Conservation (phyloP, 2,797 vertebrate species). For the Carapus acus region DNA sequence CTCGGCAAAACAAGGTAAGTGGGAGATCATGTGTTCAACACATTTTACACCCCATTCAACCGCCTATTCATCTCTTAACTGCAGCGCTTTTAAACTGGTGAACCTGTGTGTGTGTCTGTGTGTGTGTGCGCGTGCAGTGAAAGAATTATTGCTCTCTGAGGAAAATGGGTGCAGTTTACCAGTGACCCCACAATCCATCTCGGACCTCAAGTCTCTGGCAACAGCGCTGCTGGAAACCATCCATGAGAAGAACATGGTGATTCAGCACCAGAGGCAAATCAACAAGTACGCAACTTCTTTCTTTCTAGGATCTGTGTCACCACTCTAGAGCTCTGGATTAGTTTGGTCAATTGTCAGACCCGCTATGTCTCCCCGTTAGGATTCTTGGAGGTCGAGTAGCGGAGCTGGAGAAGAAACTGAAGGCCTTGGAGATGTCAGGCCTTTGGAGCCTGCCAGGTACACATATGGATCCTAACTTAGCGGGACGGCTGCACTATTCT, state of each 20-base stretch:
- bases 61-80: too few relatives aligned
- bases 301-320: not conserved
- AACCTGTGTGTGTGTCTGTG: not conserved
- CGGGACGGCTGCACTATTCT: not conserved
- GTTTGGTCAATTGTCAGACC: not conserved
- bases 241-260: constrained; percentile 98
- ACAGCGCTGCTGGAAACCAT: constrained; percentile 95
- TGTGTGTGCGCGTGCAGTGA: constrained; percentile 57
- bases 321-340: not conserved
- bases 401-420: constrained; percentile 93
- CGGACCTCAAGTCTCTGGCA: constrained; percentile 95
- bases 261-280: constrained; percentile 97
- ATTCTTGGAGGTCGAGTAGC: constrained; percentile 93
- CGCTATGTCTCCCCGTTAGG: constrained; percentile 59
- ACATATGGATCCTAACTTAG: not conserved
- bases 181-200: constrained; percentile 92
- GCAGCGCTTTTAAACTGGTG: not conserved
- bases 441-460: constrained; percentile 97
- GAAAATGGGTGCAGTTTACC: constrained; percentile 93
- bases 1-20: constrained; percentile 94
- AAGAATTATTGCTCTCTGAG: constrained; percentile 81
- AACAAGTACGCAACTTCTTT: constrained; percentile 79
- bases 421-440: constrained; percentile 92
- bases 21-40: not conserved
- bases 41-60: not conserved